Evolutionary conservation across 2,113 vertebrate genomes (phyloP).

Genomic region (Hippocampus barbouri): DNA sequence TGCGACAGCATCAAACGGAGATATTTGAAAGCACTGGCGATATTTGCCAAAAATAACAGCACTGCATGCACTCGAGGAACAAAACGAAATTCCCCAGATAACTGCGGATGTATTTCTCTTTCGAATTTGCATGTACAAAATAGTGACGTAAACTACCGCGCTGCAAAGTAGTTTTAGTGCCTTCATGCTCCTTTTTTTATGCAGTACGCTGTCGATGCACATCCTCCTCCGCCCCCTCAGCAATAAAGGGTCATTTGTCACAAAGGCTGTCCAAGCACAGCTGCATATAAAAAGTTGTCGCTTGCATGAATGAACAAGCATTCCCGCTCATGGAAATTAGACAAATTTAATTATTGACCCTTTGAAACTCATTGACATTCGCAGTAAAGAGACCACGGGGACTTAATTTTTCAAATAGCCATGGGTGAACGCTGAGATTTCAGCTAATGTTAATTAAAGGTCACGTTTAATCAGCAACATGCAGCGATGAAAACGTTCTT

Average conservation of each 20-base stretch:
- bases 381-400: not conserved
- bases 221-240: not conserved
- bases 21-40: conserved; percentile 13
- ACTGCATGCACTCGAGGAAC: conserved; percentile 16
- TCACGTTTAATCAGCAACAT: conserved; percentile 2
- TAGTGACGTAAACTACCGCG: conserved; percentile 16
- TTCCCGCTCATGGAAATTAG: not conserved
- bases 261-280: not conserved
- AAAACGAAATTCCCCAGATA: conserved; percentile 36
- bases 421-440: not conserved
- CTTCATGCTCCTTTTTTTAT: not conserved
- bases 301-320: not conserved
- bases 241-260: conserved; percentile 2
- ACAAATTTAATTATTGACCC: not conserved
- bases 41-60: conserved; percentile 11
- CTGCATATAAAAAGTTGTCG: not conserved
- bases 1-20: conserved; percentile 22
- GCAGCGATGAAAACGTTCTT: not conserved
- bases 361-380: conserved; percentile 10
- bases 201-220: not conserved
- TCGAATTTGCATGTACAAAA: conserved; percentile 27
- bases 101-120: conserved; percentile 20
- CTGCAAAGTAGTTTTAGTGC: not conserved
- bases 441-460: conserved; percentile 7
- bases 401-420: not conserved